A percentile compares a stretch with the other conserved stretches of the same genome.
These are phyloP conservation scores for Arremon aurantiirostris DNA, from an alignment of 2,797 vertebrate species.

Conservation along the genomic window DNA sequence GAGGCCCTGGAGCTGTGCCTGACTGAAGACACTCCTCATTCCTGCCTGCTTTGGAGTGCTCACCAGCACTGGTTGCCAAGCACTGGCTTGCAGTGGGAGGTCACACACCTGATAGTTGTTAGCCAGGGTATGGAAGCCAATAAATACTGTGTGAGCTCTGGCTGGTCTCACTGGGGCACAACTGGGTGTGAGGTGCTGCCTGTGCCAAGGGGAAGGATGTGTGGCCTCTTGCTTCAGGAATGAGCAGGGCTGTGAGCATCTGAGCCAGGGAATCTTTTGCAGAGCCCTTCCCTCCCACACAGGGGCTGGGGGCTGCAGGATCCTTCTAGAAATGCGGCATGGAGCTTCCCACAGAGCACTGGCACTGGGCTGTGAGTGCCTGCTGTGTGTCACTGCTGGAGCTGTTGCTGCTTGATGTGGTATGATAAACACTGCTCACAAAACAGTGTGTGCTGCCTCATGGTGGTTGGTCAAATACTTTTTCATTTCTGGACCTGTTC, in stretches of 20 bases:
- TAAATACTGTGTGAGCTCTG: background rate
- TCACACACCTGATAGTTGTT: background rate
- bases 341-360: background rate
- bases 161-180: background rate
- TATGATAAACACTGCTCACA: background rate
- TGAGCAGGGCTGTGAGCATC: background rate
- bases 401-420: background rate
- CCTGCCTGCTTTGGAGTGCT: background rate
- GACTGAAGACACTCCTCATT: background rate
- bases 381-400: rapidly evolving
- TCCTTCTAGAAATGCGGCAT: background rate
- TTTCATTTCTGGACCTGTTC: background rate
- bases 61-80: background rate
- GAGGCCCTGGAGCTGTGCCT: background rate
- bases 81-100: background rate
- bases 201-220: background rate
- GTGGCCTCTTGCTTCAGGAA: background rate
- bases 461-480: background rate
- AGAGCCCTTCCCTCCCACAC: rapidly evolving
- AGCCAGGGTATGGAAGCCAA: background rate
- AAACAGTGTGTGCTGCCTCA: background rate
- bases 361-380: background rate
- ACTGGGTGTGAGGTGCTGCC: background rate
- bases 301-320: background rate
- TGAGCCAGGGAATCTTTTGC: background rate